These are phyloP conservation scores for Caenorhabditis japonica DNA, from an alignment of 2,888 invertebrate genomes.

Conservation along the genomic window DNA sequence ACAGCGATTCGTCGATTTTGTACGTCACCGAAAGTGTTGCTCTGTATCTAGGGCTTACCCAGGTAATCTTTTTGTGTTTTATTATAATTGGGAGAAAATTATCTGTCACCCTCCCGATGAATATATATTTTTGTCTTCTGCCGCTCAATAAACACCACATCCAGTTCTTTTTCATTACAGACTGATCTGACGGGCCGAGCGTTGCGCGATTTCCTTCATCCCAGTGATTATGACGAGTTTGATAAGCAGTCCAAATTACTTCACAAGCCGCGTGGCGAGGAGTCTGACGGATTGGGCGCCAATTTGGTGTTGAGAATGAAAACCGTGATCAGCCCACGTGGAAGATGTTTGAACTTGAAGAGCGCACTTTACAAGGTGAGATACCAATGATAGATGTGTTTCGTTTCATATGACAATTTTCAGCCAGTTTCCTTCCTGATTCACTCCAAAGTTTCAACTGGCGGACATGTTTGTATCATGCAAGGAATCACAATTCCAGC, in stretches of 20 bases:
- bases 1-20: slow-evolving; percentile 90
- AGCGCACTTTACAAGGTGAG: slow-evolving; percentile 93
- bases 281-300: slow-evolving; percentile 17
- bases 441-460: slow-evolving; percentile 59
- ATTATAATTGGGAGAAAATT: too few species aligned
- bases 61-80: too few species aligned
- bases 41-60: slow-evolving; percentile 90
- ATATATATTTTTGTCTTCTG: too few species aligned
- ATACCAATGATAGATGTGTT: too few species aligned
- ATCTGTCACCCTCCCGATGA: too few species aligned
- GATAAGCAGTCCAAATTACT: slow-evolving; percentile 61
- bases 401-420: slow-evolving; percentile 3
- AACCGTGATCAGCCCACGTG: slow-evolving; percentile 93
- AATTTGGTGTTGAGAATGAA: slow-evolving; percentile 86
- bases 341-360: slow-evolving; percentile 92
- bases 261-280: slow-evolving; percentile 29
- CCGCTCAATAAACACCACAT: too few species aligned
- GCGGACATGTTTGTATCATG: slow-evolving; percentile 64
- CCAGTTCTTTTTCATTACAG: slow-evolving; percentile 79
- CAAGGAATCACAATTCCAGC: slow-evolving; percentile 71
- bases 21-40: slow-evolving; percentile 92
- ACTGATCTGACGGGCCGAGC: slow-evolving; percentile 95
- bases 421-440: slow-evolving; percentile 67
- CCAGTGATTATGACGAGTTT: slow-evolving; percentile 94
- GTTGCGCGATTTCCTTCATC: slow-evolving; percentile 93